Evolutionary conservation across 2,888 invertebrate species (phyloP).

Genomic region (Torymus aiolomorphi): DNA sequence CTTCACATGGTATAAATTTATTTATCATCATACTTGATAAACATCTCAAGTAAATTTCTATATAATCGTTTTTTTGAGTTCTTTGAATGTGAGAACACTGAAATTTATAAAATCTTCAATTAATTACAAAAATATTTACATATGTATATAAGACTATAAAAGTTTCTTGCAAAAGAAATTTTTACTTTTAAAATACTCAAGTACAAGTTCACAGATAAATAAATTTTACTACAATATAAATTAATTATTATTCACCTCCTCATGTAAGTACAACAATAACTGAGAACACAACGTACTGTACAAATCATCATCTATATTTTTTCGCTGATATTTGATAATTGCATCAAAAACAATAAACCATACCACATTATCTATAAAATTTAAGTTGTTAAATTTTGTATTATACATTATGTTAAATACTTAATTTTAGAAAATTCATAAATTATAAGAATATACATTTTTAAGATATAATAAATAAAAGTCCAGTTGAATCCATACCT

Average conservation of each 20-base stretch:
- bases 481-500: conserved; percentile 12
- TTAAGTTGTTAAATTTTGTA: neutral
- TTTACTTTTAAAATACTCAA: conserved; percentile 41
- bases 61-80: conserved; percentile 43
- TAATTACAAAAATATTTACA: conserved; percentile 1
- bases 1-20: conserved; percentile 54
- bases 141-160: neutral
- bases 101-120: conserved; percentile 33
- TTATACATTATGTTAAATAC: neutral
- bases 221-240: neutral
- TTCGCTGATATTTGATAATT: conserved; percentile 59
- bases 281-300: conserved; percentile 36
- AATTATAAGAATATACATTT: neutral
- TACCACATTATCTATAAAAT: conserved; percentile 60
- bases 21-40: conserved; percentile 62
- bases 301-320: conserved; percentile 14
- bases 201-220: neutral
- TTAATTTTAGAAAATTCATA: neutral
- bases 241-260: conserved; percentile 47
- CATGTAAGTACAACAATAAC: conserved; percentile 58
- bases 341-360: conserved; percentile 59
- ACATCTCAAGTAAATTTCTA: conserved; percentile 64
- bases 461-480: neutral
- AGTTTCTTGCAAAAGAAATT: neutral
- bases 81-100: conserved; percentile 50